Conservation (phyloP, 2,113 vertebrate species). For the Antidorcas marsupialis region DNA sequence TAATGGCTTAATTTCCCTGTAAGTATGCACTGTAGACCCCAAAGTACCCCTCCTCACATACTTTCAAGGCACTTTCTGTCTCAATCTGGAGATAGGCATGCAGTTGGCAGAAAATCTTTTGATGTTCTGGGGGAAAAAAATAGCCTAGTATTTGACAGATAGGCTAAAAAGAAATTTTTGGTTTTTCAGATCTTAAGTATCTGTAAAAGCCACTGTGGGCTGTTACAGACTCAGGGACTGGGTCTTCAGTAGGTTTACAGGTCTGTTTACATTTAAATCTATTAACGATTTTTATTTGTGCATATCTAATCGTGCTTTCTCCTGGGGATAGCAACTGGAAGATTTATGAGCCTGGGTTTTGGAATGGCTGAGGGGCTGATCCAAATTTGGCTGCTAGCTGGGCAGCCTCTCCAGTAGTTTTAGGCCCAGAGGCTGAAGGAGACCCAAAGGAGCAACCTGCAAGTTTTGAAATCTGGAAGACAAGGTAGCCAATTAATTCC, state of each 20-base stretch:
- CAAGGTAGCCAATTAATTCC: constrained; percentile 43
- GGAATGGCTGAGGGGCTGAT: not conserved
- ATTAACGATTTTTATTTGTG: not conserved
- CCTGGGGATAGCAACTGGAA: not conserved
- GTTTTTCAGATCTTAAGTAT: not conserved
- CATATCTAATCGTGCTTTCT: not conserved
- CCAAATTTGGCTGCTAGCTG: not conserved
- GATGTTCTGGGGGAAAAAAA: not conserved
- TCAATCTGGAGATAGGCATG: not conserved
- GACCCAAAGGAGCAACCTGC: constrained; percentile 4
- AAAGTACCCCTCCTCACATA: not conserved
- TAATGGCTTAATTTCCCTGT: constrained; percentile 38
- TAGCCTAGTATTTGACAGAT: not conserved
- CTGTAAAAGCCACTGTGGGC: not conserved
- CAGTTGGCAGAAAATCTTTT: not conserved
- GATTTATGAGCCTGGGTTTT: not conserved
- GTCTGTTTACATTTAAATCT: not conserved
- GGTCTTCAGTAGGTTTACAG: not conserved
- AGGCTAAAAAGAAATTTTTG: not conserved
- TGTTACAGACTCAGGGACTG: not conserved
- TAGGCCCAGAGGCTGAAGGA: not conserved
- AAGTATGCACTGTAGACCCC: not conserved
- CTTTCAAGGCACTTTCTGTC: not conserved
- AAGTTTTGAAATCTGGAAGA: constrained; percentile 43
- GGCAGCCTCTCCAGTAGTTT: not conserved